Base-by-base conservation (phyloP, 1,140 invertebrate species). In the Drosophila parvula region DNA sequence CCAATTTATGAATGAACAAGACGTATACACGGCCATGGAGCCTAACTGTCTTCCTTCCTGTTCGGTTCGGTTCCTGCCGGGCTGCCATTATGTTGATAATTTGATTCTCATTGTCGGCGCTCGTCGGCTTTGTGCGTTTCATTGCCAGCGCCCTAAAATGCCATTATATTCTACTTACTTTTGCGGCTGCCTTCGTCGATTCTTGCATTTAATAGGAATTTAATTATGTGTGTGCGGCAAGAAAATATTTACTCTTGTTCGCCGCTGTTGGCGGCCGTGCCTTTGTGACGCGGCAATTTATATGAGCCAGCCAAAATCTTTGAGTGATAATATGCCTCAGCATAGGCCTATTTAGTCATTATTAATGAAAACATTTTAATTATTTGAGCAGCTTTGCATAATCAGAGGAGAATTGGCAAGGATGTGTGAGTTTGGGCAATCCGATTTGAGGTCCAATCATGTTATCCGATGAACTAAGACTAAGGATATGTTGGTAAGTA, bases 1-100 rank as follows among this genome's bases (percentile, higher is more conserved):
- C 50, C 48, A 57, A 74, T 67, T 77, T 75, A 75, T 77, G 74
- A 75, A 75, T 75, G 74, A 59, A 67, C 22, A 57, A 28, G n/a
- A 41, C 41, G 12, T 44, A 30, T 27, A 50, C 14, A 27, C 14
- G 16, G 43, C 56, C 36, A 58, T 57, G 30, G 32, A 30, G 41
- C 14, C 34, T 32, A 48, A 61, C 47, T 60, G 36, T 27, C 36
- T 45, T 43, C 40, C 48, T 61, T 48, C 40, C 48, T 40, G 30
- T 44, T 38, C 12, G 18, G 41, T 40, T 38, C 41, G 41, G 41
- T 34, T 38, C 30, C 48, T 22, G 22, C 30, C 32, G 7, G 65
- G 12, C 48, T 50, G 38, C 47, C 62, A 60, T 77, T 77, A 60
- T 74, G 74, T 77, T 74, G 55, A 67, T 74, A 77, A 77, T 74